Conservation (phyloP, 2,888 invertebrate genomes). For the Petrolisthes manimaculis region DNA sequence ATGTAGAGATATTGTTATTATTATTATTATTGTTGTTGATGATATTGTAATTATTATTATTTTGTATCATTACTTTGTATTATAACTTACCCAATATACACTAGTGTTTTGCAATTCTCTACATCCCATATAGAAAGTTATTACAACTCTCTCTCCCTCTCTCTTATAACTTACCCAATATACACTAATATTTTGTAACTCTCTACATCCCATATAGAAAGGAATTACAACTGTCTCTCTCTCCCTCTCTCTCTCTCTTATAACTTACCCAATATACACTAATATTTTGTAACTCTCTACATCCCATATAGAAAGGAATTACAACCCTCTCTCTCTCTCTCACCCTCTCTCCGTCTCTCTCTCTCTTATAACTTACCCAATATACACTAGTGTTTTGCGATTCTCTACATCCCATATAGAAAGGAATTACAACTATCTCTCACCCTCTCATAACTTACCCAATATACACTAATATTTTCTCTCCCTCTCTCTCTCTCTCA, state of each 20-base stretch:
- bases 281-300: constrained; percentile 88
- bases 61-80: not conserved
- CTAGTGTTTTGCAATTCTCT: constrained; percentile 90
- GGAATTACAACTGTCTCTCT: constrained; percentile 83
- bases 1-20: too few species aligned
- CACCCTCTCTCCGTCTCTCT: not conserved
- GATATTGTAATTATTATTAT: too few species aligned
- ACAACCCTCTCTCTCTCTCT: constrained; percentile 72
- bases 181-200: not conserved
- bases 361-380: constrained; percentile 77
- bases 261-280: constrained; percentile 88
- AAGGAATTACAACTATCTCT: constrained; percentile 99
- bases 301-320: constrained; percentile 98
- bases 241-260: not conserved
- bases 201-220: constrained; percentile 94
- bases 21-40: too few species aligned
- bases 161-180: too few species aligned
- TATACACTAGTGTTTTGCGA: constrained; percentile 91
- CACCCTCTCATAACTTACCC: too few species aligned
- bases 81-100: constrained; percentile 86
- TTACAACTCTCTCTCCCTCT: too few species aligned
- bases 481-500: not conserved
- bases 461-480: too few species aligned
- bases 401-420: constrained; percentile 95
- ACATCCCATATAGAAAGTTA: constrained; percentile 98